phyloP scores from a whole-genome alignment of 2,113 vertebrate species.

The Eurypyga helias region DNA sequence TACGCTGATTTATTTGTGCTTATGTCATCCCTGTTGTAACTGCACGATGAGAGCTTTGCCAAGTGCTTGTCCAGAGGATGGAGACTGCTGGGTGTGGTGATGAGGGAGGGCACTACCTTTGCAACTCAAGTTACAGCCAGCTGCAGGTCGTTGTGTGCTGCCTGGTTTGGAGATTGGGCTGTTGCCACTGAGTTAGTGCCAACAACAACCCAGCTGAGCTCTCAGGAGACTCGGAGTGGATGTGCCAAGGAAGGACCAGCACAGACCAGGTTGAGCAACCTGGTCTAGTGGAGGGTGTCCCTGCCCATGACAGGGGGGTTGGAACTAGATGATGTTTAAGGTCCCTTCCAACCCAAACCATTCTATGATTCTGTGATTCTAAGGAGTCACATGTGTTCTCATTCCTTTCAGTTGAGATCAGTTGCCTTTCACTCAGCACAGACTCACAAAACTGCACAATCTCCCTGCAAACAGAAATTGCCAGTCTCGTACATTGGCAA shows the following conservation, averaged over 20 bases:
- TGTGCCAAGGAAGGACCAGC: neutral
- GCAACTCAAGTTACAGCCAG: fast-evolving
- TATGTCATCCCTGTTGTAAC: neutral
- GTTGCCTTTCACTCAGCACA: neutral
- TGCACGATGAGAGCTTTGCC: neutral
- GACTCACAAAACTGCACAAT: neutral
- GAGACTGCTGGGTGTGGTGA: neutral
- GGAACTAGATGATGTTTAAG: too few relatives aligned
- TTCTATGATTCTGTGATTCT: too few relatives aligned
- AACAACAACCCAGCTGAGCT: neutral
- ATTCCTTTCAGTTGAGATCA: neutral
- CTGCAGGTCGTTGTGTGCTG: fast-evolving
- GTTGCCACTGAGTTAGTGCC: neutral
- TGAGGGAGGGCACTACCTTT: neutral
- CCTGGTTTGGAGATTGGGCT: neutral
- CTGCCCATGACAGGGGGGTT: too few relatives aligned
- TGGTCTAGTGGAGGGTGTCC: too few relatives aligned
- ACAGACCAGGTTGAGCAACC: too few relatives aligned
- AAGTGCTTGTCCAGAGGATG: neutral
- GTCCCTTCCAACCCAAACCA: too few relatives aligned
- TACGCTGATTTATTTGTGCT: neutral
- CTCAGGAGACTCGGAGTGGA: neutral
- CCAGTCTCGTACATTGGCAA: neutral
- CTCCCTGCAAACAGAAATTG: neutral
- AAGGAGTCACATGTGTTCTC: neutral